Evolutionary conservation across 2,888 invertebrate species (phyloP).

Genomic region (Theodoxus fluviatilis): DNA sequence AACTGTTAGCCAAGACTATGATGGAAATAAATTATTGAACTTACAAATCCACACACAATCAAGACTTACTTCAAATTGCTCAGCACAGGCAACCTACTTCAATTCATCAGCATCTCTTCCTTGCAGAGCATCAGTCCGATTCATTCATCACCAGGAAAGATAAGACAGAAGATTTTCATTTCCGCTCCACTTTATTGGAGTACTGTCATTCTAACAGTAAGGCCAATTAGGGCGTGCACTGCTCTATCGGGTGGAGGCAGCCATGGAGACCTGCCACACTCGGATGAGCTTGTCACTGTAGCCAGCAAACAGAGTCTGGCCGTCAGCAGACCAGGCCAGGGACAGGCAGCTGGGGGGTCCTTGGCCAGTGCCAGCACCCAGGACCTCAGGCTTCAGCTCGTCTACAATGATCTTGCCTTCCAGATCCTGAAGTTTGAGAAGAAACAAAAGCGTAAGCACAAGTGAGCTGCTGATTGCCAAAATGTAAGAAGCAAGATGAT

Average conservation of each 20-base stretch:
- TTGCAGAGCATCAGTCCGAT: too few species aligned
- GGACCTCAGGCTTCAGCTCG: constrained; percentile 95
- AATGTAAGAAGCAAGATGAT: too few species aligned
- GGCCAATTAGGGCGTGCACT: neutral
- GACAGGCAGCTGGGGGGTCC: constrained; percentile 96
- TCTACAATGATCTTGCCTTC: constrained; percentile 99
- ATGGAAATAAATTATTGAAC: too few species aligned
- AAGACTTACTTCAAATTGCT: neutral
- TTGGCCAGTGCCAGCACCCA: constrained; percentile 76
- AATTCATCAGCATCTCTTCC: too few species aligned
- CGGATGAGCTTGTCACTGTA: constrained; percentile 98
- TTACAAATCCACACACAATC: neutral
- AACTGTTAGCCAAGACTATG: too few species aligned
- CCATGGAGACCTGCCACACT: constrained; percentile 89
- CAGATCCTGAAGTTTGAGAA: constrained; percentile 76
- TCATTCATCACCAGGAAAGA: neutral
- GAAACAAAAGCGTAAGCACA: too few species aligned
- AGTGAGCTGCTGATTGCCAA: too few species aligned
- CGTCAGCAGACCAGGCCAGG: constrained; percentile 98
- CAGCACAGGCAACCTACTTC: too few species aligned
- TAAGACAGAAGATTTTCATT: neutral
- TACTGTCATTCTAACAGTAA: constrained; percentile 27
- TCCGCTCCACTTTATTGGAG: constrained; percentile 30
- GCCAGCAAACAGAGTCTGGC: constrained; percentile 97
- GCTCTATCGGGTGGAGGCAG: constrained; percentile 34